These are phyloP conservation scores for Esperia sulphurella DNA, from an alignment of 2,888 invertebrate genomes.

Conservation along the genomic window DNA sequence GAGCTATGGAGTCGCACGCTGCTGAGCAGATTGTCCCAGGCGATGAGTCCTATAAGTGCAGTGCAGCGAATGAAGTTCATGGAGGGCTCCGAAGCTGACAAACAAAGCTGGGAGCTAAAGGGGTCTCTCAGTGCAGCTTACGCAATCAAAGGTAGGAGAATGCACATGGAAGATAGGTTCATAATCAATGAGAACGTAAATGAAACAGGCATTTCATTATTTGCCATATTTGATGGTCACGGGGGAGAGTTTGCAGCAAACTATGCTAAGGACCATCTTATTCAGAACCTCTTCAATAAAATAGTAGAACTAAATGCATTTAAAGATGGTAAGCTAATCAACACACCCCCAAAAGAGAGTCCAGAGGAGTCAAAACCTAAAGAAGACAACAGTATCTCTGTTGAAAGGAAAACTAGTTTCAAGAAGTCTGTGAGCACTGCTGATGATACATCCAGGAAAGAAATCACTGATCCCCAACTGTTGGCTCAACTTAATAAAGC, in stretches of 20 bases:
- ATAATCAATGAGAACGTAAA: slow-evolving; percentile 92
- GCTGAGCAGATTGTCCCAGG: slow-evolving; percentile 84
- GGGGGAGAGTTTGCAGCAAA: slow-evolving; percentile 97
- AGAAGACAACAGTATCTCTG: slow-evolving; percentile 46
- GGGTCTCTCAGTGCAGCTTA: slow-evolving; percentile 89
- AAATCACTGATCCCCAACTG: slow-evolving; percentile 84
- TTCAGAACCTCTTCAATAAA: slow-evolving; percentile 88
- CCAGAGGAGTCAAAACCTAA: slow-evolving; percentile 62
- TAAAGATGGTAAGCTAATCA: slow-evolving; percentile 77
- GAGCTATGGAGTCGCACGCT: slow-evolving; percentile 90
- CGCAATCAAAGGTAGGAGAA: slow-evolving; percentile 93
- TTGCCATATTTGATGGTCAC: slow-evolving; percentile 97
- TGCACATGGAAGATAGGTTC: slow-evolving; percentile 97
- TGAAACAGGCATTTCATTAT: slow-evolving; percentile 90
- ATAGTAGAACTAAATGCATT: slow-evolving; percentile 86
- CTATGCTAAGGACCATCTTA: slow-evolving; percentile 92
- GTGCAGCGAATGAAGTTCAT: slow-evolving; percentile 80
- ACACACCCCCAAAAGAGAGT: slow-evolving; percentile 44
- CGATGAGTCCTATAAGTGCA: slow-evolving; percentile 81
- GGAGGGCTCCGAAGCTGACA: slow-evolving; percentile 75
- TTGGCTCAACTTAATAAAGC: slow-evolving; percentile 82
- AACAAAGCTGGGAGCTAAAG: slow-evolving; percentile 86
- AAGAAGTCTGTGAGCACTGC: slow-evolving; percentile 82
- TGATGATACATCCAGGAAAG: slow-evolving; percentile 77
- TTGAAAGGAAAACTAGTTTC: slow-evolving; percentile 82